Conservation (phyloP, 2,888 invertebrate species). For the Dilophus febrilis region DNA sequence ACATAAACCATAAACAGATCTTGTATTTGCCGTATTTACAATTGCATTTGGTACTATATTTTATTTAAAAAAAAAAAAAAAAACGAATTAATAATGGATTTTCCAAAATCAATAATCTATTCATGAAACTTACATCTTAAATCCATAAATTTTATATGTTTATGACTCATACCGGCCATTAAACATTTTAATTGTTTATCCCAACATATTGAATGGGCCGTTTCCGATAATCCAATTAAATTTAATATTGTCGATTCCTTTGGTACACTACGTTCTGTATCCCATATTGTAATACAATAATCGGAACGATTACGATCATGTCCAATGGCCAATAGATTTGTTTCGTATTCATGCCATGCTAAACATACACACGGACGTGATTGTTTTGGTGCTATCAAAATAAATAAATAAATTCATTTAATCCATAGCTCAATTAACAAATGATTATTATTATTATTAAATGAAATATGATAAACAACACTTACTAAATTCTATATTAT, state of each 20-base stretch:
- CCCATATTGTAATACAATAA: slow-evolving; percentile 79
- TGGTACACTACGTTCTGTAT: slow-evolving; percentile 34
- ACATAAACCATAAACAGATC: slow-evolving; percentile 68
- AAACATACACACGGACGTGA: slow-evolving; percentile 72
- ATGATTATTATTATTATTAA: no score
- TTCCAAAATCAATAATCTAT: no score
- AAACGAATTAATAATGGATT: neutral
- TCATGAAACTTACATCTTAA: slow-evolving; percentile 24
- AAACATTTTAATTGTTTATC: slow-evolving; percentile 55
- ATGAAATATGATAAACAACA: neutral
- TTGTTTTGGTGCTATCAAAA: slow-evolving; percentile 56
- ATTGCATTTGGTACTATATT: slow-evolving; percentile 30
- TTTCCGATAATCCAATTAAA: slow-evolving; percentile 71
- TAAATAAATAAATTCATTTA: slow-evolving; percentile 3
- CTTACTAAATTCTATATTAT: slow-evolving; percentile 28
- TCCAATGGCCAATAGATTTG: slow-evolving; percentile 67
- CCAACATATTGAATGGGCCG: slow-evolving; percentile 74
- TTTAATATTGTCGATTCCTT: slow-evolving; percentile 25
- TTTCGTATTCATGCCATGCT: slow-evolving; percentile 72
- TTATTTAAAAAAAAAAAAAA: slow-evolving; percentile 35
- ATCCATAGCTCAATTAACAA: no score
- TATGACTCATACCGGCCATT: slow-evolving; percentile 79
- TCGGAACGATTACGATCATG: slow-evolving; percentile 82
- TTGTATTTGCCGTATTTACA: slow-evolving; percentile 49
- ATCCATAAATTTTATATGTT: slow-evolving; percentile 76